Conservation (phyloP, 1,140 invertebrate genomes). For the Belonocnema kinseyi region DNA sequence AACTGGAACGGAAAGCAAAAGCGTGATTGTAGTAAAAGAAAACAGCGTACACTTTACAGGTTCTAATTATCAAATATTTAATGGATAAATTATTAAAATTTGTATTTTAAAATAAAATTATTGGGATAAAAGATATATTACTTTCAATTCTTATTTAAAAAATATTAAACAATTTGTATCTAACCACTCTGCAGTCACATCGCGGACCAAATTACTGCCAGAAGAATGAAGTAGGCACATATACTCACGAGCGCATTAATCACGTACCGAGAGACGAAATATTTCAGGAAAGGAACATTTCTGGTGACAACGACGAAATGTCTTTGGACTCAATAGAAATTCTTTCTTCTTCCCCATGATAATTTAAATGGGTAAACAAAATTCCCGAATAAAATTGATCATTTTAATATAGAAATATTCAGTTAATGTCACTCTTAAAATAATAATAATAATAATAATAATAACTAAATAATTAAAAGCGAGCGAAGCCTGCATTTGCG, state of each 20-base stretch:
- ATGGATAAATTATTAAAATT: too few relatives aligned
- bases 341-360: background rate
- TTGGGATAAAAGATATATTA: too few relatives aligned
- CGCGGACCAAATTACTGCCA: conserved; percentile 52
- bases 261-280: background rate
- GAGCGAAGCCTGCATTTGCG: too few relatives aligned
- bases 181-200: conserved; percentile 53
- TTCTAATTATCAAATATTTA: too few relatives aligned
- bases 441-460: too few relatives aligned
- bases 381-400: too few relatives aligned
- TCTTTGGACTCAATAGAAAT: background rate
- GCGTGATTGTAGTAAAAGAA: background rate
- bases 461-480: too few relatives aligned
- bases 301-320: background rate
- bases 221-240: conserved; percentile 2
- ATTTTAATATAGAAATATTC: too few relatives aligned
- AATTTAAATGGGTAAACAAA: background rate
- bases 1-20: background rate
- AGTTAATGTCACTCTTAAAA: too few relatives aligned
- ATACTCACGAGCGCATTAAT: conserved; percentile 9
- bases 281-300: background rate
- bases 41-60: background rate
- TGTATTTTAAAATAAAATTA: too few relatives aligned
- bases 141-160: too few relatives aligned
- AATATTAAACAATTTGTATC: too few relatives aligned